These are phyloP conservation scores for Eleutherodactylus coqui DNA, from an alignment of 2,797 vertebrate species.

Conservation along the genomic window DNA sequence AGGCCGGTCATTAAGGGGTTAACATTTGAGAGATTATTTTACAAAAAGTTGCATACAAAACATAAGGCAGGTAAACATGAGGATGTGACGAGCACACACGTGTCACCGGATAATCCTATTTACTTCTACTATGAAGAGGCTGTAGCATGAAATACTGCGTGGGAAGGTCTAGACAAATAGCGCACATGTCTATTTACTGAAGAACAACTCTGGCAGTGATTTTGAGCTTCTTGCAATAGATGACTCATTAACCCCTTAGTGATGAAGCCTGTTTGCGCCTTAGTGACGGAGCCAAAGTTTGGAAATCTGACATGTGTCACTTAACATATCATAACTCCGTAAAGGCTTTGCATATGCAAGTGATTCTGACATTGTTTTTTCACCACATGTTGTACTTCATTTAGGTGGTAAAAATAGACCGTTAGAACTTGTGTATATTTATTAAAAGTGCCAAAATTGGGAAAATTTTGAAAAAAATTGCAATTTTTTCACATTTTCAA, in stretches of 20 bases:
- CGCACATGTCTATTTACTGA: not conserved
- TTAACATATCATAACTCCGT: no score
- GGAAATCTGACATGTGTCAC: no score
- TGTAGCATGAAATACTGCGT: constrained; percentile 50
- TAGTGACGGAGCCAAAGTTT: no score
- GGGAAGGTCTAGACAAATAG: constrained; percentile 59
- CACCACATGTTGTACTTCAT: no score
- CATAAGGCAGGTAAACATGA: constrained; percentile 12
- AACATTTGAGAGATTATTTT: not conserved
- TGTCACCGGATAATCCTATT: constrained; percentile 55
- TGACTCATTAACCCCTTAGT: not conserved
- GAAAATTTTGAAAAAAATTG: no score
- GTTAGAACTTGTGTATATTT: no score
- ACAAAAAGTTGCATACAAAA: not conserved
- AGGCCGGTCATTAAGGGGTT: not conserved
- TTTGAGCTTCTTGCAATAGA: not conserved
- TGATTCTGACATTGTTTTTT: no score
- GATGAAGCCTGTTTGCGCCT: no score
- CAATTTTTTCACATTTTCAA: no score
- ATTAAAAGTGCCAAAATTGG: no score
- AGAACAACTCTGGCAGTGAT: not conserved
- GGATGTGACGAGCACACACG: constrained; percentile 30
- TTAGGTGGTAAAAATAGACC: no score
- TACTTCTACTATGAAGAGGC: constrained; percentile 16
- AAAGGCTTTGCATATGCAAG: no score